These are phyloP conservation scores for Cathartes aura DNA, from an alignment of 2,113 vertebrate genomes.

Conservation along the genomic window DNA sequence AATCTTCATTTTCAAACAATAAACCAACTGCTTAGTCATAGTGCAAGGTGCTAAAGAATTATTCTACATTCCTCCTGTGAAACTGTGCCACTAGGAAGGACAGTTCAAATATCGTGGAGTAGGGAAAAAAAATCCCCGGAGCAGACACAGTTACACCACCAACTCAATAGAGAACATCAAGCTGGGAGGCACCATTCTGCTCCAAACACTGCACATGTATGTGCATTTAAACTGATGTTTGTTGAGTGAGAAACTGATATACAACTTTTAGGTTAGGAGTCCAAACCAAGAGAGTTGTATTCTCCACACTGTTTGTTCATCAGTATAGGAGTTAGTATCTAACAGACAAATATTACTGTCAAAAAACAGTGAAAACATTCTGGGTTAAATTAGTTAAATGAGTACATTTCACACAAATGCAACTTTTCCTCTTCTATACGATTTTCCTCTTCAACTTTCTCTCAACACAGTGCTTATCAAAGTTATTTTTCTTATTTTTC, in stretches of 20 bases:
- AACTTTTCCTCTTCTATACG: background rate
- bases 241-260: background rate
- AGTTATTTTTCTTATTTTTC: background rate
- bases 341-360: background rate
- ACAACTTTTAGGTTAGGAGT: background rate
- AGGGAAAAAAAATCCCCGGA: background rate
- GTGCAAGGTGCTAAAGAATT: background rate
- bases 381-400: background rate
- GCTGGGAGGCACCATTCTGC: background rate
- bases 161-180: background rate
- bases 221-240: background rate
- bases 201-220: accelerated
- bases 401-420: background rate
- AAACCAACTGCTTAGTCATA: background rate
- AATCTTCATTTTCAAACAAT: background rate
- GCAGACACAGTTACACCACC: accelerated
- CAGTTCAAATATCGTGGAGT: background rate
- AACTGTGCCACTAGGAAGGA: background rate
- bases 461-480: background rate
- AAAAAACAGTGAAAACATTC: background rate
- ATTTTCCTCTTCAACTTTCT: background rate
- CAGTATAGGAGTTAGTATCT: background rate
- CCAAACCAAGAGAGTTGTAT: background rate
- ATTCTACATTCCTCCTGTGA: background rate
- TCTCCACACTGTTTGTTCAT: background rate